A percentile compares a stretch with the other conserved stretches of the same genome.
Conservation (phyloP, 1,140 invertebrate genomes). For the Drosophila takahashii region DNA sequence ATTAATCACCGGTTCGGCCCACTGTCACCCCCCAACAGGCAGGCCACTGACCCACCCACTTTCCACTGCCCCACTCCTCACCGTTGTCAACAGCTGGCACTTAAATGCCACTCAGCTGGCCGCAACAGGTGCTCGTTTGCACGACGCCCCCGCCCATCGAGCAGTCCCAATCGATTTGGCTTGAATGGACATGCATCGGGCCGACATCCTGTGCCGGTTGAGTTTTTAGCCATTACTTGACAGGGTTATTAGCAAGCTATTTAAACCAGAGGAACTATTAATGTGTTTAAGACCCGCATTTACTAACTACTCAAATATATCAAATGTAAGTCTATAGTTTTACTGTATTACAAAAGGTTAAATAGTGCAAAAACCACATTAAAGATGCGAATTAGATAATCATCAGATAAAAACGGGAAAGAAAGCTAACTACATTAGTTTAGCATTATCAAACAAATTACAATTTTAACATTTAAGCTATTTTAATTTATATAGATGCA, state of each 20-base stretch:
- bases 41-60: neutral
- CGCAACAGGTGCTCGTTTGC: slow-evolving; percentile 31
- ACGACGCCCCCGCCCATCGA: slow-evolving; percentile 5
- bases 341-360: too few species aligned
- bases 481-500: too few species aligned
- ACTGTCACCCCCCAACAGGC: neutral
- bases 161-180: slow-evolving; percentile 20
- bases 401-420: too few species aligned
- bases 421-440: too few species aligned
- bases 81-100: slow-evolving; percentile 59
- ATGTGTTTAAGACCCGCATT: neutral
- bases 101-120: slow-evolving; percentile 65
- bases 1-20: slow-evolving; percentile 60
- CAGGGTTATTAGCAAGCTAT: neutral
- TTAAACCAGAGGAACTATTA: neutral
- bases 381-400: too few species aligned
- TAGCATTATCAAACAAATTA: too few species aligned
- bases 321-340: neutral
- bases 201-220: too few species aligned
- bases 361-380: too few species aligned
- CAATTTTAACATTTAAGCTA: too few species aligned
- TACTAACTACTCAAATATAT: too few species aligned
- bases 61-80: neutral
- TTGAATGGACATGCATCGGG: neutral
- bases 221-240: neutral